These are phyloP conservation scores for Octopus bimaculoides DNA, from an alignment of 1,140 invertebrate genomes.

Conservation along the genomic window DNA sequence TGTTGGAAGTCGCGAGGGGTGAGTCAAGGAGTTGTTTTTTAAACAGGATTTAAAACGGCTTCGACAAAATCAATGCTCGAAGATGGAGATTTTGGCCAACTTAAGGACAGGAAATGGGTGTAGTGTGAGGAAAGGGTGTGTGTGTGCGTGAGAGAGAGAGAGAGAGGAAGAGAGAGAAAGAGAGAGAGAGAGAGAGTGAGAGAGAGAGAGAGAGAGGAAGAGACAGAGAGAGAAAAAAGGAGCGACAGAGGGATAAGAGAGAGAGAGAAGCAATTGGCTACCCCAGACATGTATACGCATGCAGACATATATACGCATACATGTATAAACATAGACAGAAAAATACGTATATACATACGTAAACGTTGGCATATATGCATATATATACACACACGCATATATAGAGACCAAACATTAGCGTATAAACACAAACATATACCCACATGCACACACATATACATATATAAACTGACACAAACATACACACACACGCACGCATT, in stretches of 20 bases:
- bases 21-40: too few species aligned
- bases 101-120: too few species aligned
- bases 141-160: not conserved
- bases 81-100: too few species aligned
- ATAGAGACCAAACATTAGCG: not conserved
- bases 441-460: not conserved
- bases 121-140: not conserved
- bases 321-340: not conserved
- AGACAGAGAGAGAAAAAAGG: too few species aligned
- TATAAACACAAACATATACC: not conserved
- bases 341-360: not conserved
- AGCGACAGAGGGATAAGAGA: too few species aligned
- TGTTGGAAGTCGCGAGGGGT: too few species aligned
- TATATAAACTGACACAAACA: not conserved
- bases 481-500: not conserved
- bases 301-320: not conserved
- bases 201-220: not conserved
- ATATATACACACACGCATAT: not conserved
- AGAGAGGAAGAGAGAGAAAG: not conserved
- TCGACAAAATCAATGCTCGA: too few species aligned
- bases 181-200: not conserved
- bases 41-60: too few species aligned
- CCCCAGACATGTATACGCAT: not conserved
- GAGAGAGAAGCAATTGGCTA: not conserved
- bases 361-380: not conserved